These are phyloP conservation scores for Pipistrellus kuhlii DNA, from an alignment of 2,797 vertebrate genomes.

Conservation along the genomic window DNA sequence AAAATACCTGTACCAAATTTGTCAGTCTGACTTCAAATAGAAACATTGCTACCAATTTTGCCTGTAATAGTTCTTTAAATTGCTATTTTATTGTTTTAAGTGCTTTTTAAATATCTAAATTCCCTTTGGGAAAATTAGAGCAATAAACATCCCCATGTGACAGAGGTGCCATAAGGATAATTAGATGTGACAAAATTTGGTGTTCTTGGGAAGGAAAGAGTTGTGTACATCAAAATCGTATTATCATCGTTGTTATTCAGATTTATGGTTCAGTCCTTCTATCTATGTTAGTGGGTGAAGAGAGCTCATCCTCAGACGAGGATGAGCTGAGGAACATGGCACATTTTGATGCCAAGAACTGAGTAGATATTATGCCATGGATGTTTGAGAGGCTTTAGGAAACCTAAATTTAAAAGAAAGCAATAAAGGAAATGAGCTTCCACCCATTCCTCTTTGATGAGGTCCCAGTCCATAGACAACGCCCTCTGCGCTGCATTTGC, in stretches of 20 bases:
- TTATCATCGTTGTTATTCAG: background rate
- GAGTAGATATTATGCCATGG: constrained; percentile 99
- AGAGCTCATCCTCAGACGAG: constrained; percentile 97
- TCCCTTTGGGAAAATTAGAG: constrained; percentile 45
- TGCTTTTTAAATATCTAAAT: constrained; percentile 50
- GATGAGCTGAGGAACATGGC: constrained; percentile 96
- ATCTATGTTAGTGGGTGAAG: constrained; percentile 96
- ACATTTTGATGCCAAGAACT: constrained; percentile 99
- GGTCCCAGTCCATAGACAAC: constrained; percentile 96
- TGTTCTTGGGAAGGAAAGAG: constrained; percentile 26
- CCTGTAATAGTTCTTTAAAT: constrained; percentile 29
- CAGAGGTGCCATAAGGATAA: constrained; percentile 7
- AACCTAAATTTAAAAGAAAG: constrained; percentile 98
- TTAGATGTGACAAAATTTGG: constrained; percentile 3
- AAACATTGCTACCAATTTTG: background rate
- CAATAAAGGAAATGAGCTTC: constrained; percentile 97
- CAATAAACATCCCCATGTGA: constrained; percentile 29
- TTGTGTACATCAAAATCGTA: background rate
- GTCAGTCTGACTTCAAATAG: constrained; percentile 59
- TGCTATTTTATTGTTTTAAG: constrained; percentile 37
- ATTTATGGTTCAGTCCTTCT: constrained; percentile 87
- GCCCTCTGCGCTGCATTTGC: constrained; percentile 99
- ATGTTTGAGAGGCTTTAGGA: constrained; percentile 95
- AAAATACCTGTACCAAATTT: constrained; percentile 15
- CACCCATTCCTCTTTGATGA: constrained; percentile 99